phyloP scores from a whole-genome alignment of 2,797 vertebrate species.

The Tapirus indicus region DNA sequence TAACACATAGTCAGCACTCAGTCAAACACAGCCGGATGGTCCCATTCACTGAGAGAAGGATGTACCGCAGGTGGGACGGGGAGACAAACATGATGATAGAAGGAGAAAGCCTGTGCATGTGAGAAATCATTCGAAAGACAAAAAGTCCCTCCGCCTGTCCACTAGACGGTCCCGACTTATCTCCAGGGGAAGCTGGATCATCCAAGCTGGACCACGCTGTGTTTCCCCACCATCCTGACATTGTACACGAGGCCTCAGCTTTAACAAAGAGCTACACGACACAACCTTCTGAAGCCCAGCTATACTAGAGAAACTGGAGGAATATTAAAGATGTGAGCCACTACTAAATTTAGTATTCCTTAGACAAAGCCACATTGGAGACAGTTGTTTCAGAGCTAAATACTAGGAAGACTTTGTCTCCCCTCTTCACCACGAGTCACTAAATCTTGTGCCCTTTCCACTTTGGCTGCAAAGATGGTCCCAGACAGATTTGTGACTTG shows the following conservation, averaged over 20 bases:
- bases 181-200: not conserved
- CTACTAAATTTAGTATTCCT: not conserved
- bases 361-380: not conserved
- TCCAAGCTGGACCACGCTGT: not conserved
- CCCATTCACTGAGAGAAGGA: not conserved
- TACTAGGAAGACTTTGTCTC: not conserved
- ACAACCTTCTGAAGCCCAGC: not conserved
- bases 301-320: not conserved
- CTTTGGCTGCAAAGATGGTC: not conserved
- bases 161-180: rapidly evolving
- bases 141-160: not conserved
- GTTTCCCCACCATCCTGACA: not conserved
- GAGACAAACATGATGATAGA: not conserved
- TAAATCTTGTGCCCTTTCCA: not conserved
- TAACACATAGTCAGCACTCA: rapidly evolving
- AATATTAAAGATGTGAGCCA: not conserved
- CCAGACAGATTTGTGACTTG: not conserved
- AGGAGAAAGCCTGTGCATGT: not conserved
- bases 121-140: not conserved
- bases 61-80: not conserved
- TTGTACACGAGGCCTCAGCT: not conserved
- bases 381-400: not conserved
- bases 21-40: not conserved
- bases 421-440: not conserved
- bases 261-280: not conserved